These are phyloP conservation scores for Xyrauchen texanus DNA, from an alignment of 2,113 vertebrate species.

Conservation along the genomic window DNA sequence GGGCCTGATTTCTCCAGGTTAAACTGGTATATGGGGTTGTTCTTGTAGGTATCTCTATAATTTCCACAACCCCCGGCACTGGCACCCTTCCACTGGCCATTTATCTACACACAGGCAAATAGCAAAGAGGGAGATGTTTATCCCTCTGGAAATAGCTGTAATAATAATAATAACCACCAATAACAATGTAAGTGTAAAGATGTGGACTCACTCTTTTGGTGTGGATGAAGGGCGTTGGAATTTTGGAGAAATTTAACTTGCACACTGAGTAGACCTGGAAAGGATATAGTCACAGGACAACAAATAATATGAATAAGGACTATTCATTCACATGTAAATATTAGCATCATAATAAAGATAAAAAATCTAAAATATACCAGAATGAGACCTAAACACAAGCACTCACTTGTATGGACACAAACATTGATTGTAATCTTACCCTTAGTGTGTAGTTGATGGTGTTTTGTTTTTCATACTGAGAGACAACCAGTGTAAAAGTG, in stretches of 20 bases:
- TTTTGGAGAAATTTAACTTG: constrained; percentile 96
- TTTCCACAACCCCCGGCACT: constrained; percentile 95
- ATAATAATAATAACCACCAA: neutral
- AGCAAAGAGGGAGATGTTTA: neutral
- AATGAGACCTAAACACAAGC: no score
- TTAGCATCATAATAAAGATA: no score
- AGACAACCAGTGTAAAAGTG: constrained; percentile 94
- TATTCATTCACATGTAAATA: no score
- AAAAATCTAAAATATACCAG: no score
- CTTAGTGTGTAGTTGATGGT: constrained; percentile 96
- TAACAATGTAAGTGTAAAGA: neutral
- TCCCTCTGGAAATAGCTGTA: neutral
- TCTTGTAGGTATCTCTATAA: constrained; percentile 91
- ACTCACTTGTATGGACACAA: no score
- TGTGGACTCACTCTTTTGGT: constrained; percentile 84
- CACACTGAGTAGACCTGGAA: constrained; percentile 89
- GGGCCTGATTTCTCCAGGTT: constrained; percentile 89
- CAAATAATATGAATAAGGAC: constrained; percentile 13
- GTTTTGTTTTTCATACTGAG: constrained; percentile 98
- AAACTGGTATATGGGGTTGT: constrained; percentile 94
- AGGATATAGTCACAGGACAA: neutral
- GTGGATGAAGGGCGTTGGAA: constrained; percentile 88
- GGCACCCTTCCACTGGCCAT: constrained; percentile 92
- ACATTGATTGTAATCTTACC: constrained; percentile 68
- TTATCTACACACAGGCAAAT: constrained; percentile 75